phyloP scores from a whole-genome alignment of 2,888 invertebrate genomes.

The Fragum sueziense region DNA sequence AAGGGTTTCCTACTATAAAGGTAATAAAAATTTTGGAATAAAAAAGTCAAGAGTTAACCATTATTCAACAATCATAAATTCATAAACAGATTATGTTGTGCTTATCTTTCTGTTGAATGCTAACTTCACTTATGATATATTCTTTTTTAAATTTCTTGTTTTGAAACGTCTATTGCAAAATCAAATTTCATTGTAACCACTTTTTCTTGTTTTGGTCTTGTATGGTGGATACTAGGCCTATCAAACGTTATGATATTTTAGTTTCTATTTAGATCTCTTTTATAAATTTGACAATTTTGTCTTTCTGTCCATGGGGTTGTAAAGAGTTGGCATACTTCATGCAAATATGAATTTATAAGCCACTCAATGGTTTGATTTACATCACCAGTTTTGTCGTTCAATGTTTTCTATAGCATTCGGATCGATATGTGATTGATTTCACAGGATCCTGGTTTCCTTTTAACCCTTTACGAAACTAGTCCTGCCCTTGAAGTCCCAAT shows the following conservation, averaged over 20 bases:
- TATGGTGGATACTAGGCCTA: not conserved
- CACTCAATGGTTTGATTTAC: not conserved
- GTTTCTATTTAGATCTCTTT: not conserved
- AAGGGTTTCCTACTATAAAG: not conserved
- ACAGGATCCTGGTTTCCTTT: not conserved
- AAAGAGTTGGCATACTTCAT: not conserved
- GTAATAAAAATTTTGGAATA: not conserved
- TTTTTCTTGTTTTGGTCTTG: no score
- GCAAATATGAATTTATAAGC: conserved; percentile 4
- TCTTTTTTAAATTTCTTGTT: no score
- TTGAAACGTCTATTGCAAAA: no score
- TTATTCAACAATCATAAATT: not conserved
- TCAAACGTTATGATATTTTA: not conserved
- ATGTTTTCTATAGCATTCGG: conserved; percentile 3
- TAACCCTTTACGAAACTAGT: not conserved
- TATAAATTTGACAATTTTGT: not conserved
- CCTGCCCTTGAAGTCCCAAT: not conserved
- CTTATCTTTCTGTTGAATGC: no score
- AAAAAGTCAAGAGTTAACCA: not conserved
- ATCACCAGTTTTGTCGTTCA: not conserved
- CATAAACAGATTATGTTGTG: not conserved
- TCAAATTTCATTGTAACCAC: no score
- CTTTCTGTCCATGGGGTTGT: not conserved
- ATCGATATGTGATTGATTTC: conserved; percentile 1
- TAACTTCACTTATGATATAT: no score